Conservation (phyloP, 2,888 invertebrate genomes). For the Automeris io region DNA sequence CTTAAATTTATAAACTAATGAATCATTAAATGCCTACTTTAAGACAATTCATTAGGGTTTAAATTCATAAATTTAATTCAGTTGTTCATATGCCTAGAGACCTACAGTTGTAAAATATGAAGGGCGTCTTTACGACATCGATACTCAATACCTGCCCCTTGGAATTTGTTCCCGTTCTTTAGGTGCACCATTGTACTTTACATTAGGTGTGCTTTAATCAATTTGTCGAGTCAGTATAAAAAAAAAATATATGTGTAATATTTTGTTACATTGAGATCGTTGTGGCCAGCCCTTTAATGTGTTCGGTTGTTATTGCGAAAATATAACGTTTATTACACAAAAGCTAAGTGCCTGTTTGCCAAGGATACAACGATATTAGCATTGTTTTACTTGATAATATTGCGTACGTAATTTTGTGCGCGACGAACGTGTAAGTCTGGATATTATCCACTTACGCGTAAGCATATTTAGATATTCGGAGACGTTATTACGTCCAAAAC, state of each 20-base stretch:
- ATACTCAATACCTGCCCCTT: no score
- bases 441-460: not conserved
- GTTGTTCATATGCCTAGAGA: no score
- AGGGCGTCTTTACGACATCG: no score
- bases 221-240: no score
- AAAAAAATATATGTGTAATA: not conserved
- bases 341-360: conserved; percentile 25
- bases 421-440: not conserved
- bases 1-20: no score
- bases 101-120: no score
- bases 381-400: conserved; percentile 22
- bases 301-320: conserved; percentile 31
- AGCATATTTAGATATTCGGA: not conserved
- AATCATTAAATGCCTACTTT: no score
- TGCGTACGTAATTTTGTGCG: conserved; percentile 13
- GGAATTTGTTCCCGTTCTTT: no score
- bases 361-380: conserved; percentile 15
- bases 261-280: conserved; percentile 13
- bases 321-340: conserved; percentile 33
- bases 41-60: no score
- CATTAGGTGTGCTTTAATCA: no score
- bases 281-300: conserved; percentile 32
- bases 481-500: not conserved
- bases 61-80: no score
- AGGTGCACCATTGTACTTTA: no score